Evolutionary conservation across 2,888 invertebrate genomes (phyloP), one percentile per base, ranked within the genome.

Genomic region (Ormyrus rosae): DNA sequence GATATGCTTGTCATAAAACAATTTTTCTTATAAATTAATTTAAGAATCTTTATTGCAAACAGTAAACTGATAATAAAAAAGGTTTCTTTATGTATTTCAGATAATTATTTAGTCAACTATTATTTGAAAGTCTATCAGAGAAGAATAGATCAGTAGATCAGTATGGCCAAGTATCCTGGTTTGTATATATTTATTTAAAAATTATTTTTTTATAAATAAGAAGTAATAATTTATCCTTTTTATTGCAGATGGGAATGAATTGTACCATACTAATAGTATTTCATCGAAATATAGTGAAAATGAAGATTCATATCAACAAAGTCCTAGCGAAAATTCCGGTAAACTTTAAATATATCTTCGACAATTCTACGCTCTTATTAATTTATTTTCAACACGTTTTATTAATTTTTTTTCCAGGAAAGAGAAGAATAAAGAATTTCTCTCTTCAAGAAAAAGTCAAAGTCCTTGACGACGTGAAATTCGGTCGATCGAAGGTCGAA

Each of bases 401-500:
- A 34, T 13, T 51, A 19, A 11, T 11, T 13, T 60, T 11, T 19
- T 46, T 1, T 48, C 7, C 80, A 80, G 80, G 68, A 8, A 80
- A 80, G n/a, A 67, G 76, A 19, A 51, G 76, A 48, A 68, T 80
- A 19, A 80, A 77, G 45, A 80, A 72, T 51, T 80, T 80, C 56
- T 77, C 80, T 34, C 53, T 80, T 1, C 76, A 80, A 64, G 80
- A 80, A 56, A 80, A 80, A 51, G 80, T 80, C 7, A 58, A 63
- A 9, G 68, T 80, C 6, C 45, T 80, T 3, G 76, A 80, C 45
- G 80, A 80, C 58, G 69, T 80, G 48, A 80, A 71, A 55, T 45
- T 64, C 0, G 80, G 80, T 9, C 53, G 80, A 5, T 51, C 80
- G 0, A 80, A 80, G 11, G 80, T 68, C 6, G 80, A 80, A n/a